A percentile compares a stretch with the other conserved stretches of the same genome.
phyloP scores from a whole-genome alignment of 2,113 vertebrate genomes.

The Gymnorhina tibicen region DNA sequence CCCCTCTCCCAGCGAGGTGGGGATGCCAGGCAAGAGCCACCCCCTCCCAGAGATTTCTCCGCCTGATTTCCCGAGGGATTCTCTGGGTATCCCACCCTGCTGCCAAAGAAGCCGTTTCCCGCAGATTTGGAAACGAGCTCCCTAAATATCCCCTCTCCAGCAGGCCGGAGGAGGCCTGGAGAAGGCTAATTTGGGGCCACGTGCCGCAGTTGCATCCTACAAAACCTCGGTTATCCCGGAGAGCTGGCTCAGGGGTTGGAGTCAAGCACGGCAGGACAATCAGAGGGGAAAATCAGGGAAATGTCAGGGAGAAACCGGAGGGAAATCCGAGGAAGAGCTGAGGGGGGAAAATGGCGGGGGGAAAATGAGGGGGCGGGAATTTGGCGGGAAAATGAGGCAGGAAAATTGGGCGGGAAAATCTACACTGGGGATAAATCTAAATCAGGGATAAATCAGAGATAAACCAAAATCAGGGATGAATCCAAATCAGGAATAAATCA shows the following conservation, averaged over 20 bases:
- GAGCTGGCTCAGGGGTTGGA: not conserved
- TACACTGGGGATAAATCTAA: not conserved
- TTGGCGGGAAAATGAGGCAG: rapidly evolving
- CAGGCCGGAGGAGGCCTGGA: not conserved
- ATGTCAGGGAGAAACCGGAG: not conserved
- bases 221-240: not conserved
- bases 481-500: not conserved
- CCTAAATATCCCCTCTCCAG: not conserved
- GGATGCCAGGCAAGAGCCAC: not conserved
- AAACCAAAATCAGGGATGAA: not conserved
- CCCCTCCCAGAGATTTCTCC: not conserved
- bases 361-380: not conserved
- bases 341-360: not conserved
- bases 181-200: not conserved
- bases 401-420: not conserved
- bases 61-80: not conserved
- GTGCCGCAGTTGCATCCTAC: not conserved
- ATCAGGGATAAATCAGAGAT: not conserved
- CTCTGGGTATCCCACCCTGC: not conserved
- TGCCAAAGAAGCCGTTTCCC: not conserved
- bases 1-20: not conserved
- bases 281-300: not conserved
- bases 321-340: not conserved
- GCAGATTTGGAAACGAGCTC: not conserved
- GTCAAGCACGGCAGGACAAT: not conserved